Evolutionary conservation across 2,113 vertebrate genomes (phyloP), one percentile per base, ranked within the genome.

Genomic region (Antidorcas marsupialis): DNA sequence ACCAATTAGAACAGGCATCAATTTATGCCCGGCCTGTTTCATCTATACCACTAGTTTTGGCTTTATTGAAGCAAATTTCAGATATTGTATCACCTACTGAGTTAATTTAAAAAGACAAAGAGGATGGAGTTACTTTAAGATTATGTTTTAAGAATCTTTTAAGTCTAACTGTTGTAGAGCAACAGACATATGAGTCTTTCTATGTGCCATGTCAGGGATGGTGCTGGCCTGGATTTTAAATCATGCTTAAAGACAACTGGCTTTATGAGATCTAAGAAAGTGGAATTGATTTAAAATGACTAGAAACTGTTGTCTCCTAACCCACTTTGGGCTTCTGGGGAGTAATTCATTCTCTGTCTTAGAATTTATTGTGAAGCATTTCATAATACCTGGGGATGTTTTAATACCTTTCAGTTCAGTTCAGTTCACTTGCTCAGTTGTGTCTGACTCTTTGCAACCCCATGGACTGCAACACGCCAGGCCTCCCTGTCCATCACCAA

Each of bases 251-350:
- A 92, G 15, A 45, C 1, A 28, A 11, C 74, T 82, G 50, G 28
- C 14, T 67, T 87, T 47, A 86, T 43, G 57, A 60, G 47, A 50
- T 12, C 11, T 14, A 47, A 90, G 43, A 47, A 93, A 59, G 9
- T 57, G 47, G 13, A 64, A 57, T 25, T 84, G 53, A 87, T 85
- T 95, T 95, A 23, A 83, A 89, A 52, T 78, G 9, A 89, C 47
- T 30, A 62, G 53, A 59, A 27, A 59, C 23, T 87, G 12, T 83
- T 87, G 36, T 36, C 13, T 71, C 21, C 27, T 64, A 89, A 94
- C 50, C 23, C 11, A 45, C 14, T 74, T 84, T 17, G 21, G 27
- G 6, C 30, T 92, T 95, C 55, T 78, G 1, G 43, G 36, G 1
- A 93, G 15, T 27, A 36, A 89, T 78, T 71, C 16, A 27, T 87